Evolutionary conservation across 2,888 invertebrate genomes (phyloP).

Genomic region (Pocota personata): DNA sequence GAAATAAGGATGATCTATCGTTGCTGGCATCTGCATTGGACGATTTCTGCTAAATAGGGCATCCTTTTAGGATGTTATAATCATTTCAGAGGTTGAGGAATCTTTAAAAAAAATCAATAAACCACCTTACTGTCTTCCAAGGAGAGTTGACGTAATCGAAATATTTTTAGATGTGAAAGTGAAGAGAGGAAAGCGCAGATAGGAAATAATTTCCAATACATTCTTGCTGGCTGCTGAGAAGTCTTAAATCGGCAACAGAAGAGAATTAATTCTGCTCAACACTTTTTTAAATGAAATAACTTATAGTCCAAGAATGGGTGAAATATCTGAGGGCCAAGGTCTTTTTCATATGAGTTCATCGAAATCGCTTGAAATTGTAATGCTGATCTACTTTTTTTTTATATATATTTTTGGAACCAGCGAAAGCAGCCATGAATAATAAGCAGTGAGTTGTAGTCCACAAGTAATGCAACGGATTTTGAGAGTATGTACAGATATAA

Average conservation of each 20-base stretch:
- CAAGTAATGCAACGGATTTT: not conserved
- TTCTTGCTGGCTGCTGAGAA: too few species aligned
- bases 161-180: constrained; percentile 44
- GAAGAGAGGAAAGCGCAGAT: not conserved
- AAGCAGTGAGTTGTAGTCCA: not conserved
- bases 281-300: not conserved
- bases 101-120: constrained; percentile 57
- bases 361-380: not conserved
- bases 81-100: constrained; percentile 20
- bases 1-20: not conserved
- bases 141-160: constrained; percentile 45
- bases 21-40: not conserved
- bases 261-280: not conserved
- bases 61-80: not conserved
- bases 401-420: not conserved
- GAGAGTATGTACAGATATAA: not conserved
- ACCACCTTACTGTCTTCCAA: not conserved
- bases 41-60: not conserved
- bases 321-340: not conserved
- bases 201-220: too few species aligned
- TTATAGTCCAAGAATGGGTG: not conserved
- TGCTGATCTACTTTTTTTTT: constrained; percentile 2
- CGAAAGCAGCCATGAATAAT: constrained; percentile 16
- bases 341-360: not conserved
- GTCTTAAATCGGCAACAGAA: not conserved